Conservation (phyloP, 1,140 invertebrate genomes). For the Campoletis sonorensis region DNA sequence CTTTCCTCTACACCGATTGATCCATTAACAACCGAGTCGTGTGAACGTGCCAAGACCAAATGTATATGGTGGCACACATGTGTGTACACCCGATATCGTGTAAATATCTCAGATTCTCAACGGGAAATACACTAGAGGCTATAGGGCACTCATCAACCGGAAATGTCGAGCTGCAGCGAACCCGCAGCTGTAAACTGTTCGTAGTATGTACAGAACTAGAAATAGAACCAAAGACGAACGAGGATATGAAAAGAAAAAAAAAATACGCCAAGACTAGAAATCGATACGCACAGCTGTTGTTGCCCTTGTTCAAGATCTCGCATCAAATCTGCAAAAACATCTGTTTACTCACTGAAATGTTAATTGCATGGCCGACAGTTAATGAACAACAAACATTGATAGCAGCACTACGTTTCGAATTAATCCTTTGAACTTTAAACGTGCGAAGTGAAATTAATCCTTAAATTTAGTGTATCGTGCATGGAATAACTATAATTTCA, state of each 20-base stretch:
- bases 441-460: too few relatives aligned
- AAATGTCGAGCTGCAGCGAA: slow-evolving; percentile 15
- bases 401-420: too few relatives aligned
- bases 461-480: too few relatives aligned
- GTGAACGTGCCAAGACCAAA: not conserved
- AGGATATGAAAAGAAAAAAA: not conserved
- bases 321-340: not conserved
- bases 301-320: not conserved
- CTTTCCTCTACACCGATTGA: not conserved
- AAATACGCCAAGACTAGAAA: not conserved
- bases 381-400: not conserved
- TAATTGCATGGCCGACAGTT: not conserved
- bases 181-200: not conserved
- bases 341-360: not conserved
- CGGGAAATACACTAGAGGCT: slow-evolving; percentile 13
- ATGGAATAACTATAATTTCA: too few relatives aligned
- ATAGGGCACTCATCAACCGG: slow-evolving; percentile 21
- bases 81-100: not conserved
- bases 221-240: not conserved
- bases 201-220: not conserved
- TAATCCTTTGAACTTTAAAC: too few relatives aligned
- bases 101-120: not conserved
- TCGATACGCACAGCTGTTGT: not conserved
- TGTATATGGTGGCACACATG: not conserved
- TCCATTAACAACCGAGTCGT: not conserved